Evolutionary conservation across 2,113 vertebrate species (phyloP).

Genomic region (Nanorana parkeri): DNA sequence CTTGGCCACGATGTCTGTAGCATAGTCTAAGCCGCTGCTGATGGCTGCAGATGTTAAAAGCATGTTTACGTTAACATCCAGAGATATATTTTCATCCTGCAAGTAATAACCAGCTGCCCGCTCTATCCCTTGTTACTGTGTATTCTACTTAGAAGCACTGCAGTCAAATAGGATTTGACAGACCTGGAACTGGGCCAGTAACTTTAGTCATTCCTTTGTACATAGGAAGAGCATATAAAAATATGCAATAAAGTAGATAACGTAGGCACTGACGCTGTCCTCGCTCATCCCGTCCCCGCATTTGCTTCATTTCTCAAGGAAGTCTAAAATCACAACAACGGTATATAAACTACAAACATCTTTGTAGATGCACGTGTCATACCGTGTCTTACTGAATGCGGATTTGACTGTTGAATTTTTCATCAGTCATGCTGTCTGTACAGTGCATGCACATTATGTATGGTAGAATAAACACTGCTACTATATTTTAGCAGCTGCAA

Average conservation of each 20-base stretch:
- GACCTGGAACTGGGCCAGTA: conserved; percentile 40
- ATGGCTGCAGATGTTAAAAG: conserved; percentile 49
- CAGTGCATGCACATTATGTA: neutral
- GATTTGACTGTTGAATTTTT: conserved; percentile 32
- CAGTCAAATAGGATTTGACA: conserved; percentile 45
- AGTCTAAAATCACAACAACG: neutral
- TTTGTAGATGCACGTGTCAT: neutral
- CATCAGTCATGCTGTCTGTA: conserved; percentile 15
- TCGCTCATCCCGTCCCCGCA: neutral
- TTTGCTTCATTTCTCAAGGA: neutral
- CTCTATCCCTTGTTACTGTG: conserved; percentile 47
- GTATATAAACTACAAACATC: neutral
- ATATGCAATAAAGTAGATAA: conserved; percentile 23
- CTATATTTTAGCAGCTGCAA: neutral
- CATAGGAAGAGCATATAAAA: conserved; percentile 37
- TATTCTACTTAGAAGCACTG: conserved; percentile 27
- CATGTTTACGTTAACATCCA: conserved; percentile 35
- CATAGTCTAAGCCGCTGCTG: neutral
- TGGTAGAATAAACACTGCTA: neutral
- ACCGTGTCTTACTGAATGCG: neutral
- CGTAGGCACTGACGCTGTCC: conserved; percentile 2
- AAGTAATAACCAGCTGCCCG: conserved; percentile 51
- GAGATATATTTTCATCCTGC: conserved; percentile 49
- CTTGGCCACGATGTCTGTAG: neutral
- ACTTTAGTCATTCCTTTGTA: conserved; percentile 48